Conservation (phyloP, 1,140 invertebrate species). For the Papilio xuthus region DNA sequence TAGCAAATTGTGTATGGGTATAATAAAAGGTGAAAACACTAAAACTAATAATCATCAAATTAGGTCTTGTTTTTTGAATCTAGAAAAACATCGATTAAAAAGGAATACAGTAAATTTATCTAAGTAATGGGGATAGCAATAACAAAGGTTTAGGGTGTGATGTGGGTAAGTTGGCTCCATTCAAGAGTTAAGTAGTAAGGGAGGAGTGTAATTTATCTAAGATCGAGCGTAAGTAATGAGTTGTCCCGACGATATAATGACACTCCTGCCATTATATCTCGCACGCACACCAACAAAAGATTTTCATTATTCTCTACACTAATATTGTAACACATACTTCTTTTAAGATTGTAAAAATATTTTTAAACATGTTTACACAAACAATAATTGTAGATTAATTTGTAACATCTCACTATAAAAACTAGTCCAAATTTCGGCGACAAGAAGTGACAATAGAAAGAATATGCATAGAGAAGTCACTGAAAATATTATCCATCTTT, state of each 20-base stretch:
- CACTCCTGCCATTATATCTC: slow-evolving; percentile 27
- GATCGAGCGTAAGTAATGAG: slow-evolving; percentile 62
- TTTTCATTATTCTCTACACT: slow-evolving; percentile 9
- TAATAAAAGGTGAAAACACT: too few species aligned
- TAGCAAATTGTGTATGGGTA: too few species aligned
- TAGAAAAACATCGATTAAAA: slow-evolving; percentile 29
- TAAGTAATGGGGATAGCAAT: slow-evolving; percentile 35
- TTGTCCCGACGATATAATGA: slow-evolving; percentile 47
- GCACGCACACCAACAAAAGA: slow-evolving; percentile 28
- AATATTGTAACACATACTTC: neutral
- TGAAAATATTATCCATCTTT: too few species aligned
- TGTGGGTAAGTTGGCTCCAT: slow-evolving; percentile 39
- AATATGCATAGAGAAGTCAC: too few species aligned
- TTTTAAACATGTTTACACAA: neutral
- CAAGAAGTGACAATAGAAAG: too few species aligned
- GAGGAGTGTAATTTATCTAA: slow-evolving; percentile 56
- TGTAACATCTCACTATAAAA: neutral
- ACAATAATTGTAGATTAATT: neutral
- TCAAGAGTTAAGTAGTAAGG: slow-evolving; percentile 41
- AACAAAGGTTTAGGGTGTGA: slow-evolving; percentile 40
- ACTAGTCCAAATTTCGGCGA: neutral
- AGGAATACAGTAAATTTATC: slow-evolving; percentile 33
- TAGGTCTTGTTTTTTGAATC: neutral
- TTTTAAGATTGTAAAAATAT: neutral
- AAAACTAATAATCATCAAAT: too few species aligned